phyloP scores from a whole-genome alignment of 2,113 vertebrate genomes.

The Onychostruthus taczanowskii region DNA sequence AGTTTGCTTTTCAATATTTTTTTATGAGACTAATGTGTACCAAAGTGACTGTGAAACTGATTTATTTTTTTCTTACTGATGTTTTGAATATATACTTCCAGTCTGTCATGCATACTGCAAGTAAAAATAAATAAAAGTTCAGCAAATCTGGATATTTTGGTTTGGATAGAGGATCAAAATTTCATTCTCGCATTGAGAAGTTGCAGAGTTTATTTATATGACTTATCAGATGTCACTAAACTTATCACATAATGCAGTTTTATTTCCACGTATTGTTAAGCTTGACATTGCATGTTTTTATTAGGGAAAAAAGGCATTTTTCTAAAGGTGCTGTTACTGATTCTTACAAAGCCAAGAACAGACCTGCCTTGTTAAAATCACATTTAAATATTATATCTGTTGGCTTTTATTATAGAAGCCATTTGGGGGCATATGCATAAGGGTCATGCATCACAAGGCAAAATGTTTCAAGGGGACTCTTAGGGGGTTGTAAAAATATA shows the following conservation, averaged over 20 bases:
- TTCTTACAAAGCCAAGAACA: background rate
- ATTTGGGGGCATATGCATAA: background rate
- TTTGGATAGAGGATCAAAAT: slow-evolving; percentile 26
- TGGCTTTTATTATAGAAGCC: slow-evolving; percentile 7
- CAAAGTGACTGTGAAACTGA: slow-evolving; percentile 99
- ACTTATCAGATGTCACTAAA: background rate
- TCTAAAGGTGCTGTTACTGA: slow-evolving; percentile 32
- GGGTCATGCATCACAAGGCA: background rate
- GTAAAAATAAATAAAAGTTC: slow-evolving; percentile 81
- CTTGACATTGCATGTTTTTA: background rate
- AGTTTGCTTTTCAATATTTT: slow-evolving; percentile 78
- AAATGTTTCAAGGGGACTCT: background rate
- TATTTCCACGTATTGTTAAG: background rate
- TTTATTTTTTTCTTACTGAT: slow-evolving; percentile 90
- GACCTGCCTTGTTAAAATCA: background rate
- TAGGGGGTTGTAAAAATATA: background rate
- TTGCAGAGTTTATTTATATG: background rate
- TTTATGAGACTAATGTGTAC: slow-evolving; percentile 89
- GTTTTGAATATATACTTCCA: slow-evolving; percentile 73
- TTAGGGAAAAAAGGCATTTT: slow-evolving; percentile 57
- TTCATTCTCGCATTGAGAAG: slow-evolving; percentile 12
- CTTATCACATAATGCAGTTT: background rate
- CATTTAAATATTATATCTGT: background rate
- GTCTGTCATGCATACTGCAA: slow-evolving; percentile 94
- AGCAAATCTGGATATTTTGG: slow-evolving; percentile 64